These are phyloP conservation scores for Drosophila helvetica DNA, from an alignment of 2,888 invertebrate genomes.

Conservation along the genomic window DNA sequence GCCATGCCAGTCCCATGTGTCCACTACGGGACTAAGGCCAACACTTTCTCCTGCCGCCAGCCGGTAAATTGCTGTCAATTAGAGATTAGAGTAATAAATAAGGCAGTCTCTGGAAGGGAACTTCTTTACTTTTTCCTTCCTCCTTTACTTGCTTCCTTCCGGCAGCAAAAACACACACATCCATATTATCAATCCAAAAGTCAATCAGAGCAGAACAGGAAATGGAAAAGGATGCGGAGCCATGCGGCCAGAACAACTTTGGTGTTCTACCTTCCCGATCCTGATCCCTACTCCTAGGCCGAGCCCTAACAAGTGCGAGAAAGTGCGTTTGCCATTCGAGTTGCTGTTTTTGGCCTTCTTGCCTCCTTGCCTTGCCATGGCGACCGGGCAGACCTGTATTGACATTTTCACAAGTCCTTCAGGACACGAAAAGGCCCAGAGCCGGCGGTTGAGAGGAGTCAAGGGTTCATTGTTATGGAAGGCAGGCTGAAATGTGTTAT, in stretches of 20 bases:
- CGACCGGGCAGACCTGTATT: slow-evolving; percentile 56
- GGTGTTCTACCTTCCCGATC: not conserved
- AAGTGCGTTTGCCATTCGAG: not conserved
- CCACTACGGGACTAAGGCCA: slow-evolving; percentile 17
- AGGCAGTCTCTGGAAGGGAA: slow-evolving; percentile 39
- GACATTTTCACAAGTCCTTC: slow-evolving; percentile 72
- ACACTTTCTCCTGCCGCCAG: slow-evolving; percentile 71
- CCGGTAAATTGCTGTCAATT: slow-evolving; percentile 79
- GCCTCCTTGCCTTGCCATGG: slow-evolving; percentile 30
- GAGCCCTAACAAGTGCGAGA: not conserved
- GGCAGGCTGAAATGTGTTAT: slow-evolving; percentile 72
- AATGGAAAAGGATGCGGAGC: not conserved
- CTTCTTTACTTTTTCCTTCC: not conserved
- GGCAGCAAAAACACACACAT: too few species aligned
- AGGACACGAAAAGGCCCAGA: slow-evolving; percentile 50
- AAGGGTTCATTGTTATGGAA: slow-evolving; percentile 60
- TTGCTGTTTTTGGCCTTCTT: not conserved
- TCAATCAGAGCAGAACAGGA: slow-evolving; percentile 28
- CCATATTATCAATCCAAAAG: slow-evolving; percentile 26
- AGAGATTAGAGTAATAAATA: slow-evolving; percentile 76
- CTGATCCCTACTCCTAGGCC: not conserved
- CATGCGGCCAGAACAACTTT: not conserved
- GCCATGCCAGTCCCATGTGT: not conserved
- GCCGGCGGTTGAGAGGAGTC: not conserved
- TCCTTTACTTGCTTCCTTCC: not conserved